Evolutionary conservation across 1,140 invertebrate species (phyloP).

Genomic region (Streblospio benedicti): DNA sequence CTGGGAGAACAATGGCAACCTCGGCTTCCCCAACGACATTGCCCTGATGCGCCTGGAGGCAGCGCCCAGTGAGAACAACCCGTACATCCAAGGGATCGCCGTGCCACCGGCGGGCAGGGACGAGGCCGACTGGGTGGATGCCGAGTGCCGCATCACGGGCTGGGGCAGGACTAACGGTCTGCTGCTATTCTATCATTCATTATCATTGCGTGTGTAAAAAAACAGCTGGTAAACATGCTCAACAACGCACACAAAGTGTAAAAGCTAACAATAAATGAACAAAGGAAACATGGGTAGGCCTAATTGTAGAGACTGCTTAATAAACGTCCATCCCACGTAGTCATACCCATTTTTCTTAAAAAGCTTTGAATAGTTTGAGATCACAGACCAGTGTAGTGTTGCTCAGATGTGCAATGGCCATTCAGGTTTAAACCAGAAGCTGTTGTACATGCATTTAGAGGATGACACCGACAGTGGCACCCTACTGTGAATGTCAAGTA

Average conservation of each 20-base stretch:
- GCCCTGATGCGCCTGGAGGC: constrained; percentile 1
- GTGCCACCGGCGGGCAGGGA: neutral
- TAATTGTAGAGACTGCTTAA: neutral
- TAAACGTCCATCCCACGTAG: neutral
- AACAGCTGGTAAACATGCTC: neutral
- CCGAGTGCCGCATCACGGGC: constrained; percentile 13
- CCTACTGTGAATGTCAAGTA: no score
- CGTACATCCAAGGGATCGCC: neutral
- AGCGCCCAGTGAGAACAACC: neutral
- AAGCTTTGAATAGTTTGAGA: no score
- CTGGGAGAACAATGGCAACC: neutral
- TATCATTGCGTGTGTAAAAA: neutral
- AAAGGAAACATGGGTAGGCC: neutral
- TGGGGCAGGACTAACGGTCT: constrained; percentile 8
- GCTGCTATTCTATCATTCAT: neutral
- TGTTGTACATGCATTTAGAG: no score
- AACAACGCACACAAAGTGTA: neutral
- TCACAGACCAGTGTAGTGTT: no score
- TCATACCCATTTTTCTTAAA: neutral
- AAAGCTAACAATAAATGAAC: neutral
- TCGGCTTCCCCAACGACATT: constrained; percentile 14
- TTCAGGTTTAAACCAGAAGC: no score
- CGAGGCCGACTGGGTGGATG: neutral
- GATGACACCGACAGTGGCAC: no score
- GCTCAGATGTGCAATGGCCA: no score